A percentile compares a stretch with the other conserved stretches of the same genome.
These are phyloP conservation scores for Yponomeuta plumbellus DNA, from an alignment of 2,888 invertebrate genomes.

Conservation along the genomic window DNA sequence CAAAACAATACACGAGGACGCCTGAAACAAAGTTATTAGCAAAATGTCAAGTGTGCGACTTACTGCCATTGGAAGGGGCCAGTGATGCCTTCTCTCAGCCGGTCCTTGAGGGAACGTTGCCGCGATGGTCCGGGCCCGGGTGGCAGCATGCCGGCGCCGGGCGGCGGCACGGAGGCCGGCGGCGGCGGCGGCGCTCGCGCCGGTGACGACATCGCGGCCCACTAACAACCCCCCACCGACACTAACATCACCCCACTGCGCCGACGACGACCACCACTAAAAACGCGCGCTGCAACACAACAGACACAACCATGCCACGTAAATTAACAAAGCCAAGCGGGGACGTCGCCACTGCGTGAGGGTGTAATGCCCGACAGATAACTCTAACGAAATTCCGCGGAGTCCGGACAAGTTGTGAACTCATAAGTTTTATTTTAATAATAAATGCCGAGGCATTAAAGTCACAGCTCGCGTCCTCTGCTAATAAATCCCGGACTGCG, in stretches of 20 bases:
- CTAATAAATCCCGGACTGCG: no score
- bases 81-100: constrained; percentile 86
- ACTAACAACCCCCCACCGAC: constrained; percentile 41
- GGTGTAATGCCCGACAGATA: neutral
- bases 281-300: constrained; percentile 69
- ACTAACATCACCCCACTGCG: constrained; percentile 55
- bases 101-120: constrained; percentile 86
- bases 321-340: constrained; percentile 62
- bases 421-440: neutral
- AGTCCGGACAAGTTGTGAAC: no score
- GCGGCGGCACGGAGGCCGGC: constrained; percentile 32
- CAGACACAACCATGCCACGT: constrained; percentile 65
- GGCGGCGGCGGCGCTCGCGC: constrained; percentile 30
- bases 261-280: constrained; percentile 48
- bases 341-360: constrained; percentile 18
- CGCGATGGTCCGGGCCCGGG: constrained; percentile 78
- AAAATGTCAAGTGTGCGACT: constrained; percentile 54
- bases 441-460: neutral
- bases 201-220: constrained; percentile 53
- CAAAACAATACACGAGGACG: neutral
- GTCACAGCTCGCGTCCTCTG: neutral
- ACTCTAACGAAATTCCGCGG: no score
- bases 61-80: constrained; percentile 89
- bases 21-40: neutral
- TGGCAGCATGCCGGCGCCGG: constrained; percentile 61